Evolutionary conservation across 2,797 vertebrate genomes (phyloP), one percentile per base, ranked within the genome.

Genomic region (Balearica regulorum): DNA sequence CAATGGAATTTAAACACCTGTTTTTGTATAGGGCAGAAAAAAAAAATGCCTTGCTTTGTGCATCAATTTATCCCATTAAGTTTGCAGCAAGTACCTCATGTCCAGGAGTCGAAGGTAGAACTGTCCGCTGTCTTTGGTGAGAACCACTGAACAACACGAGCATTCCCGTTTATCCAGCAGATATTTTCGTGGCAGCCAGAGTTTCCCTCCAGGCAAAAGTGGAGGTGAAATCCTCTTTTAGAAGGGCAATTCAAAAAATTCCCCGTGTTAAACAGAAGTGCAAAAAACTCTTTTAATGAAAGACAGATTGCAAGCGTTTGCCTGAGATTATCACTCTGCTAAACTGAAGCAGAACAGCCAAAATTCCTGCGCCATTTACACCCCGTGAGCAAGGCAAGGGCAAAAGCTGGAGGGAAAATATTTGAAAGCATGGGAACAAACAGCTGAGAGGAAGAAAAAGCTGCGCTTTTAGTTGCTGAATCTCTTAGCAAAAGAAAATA

Each of bases 201-300:
- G 25, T 89, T 95, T 97, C 57, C 88, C 96, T 79, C 51, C 76
- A 76, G 92, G 89, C 90, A 83, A 93, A 83, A 64, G 39, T 77
- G 79, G 79, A 88, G 93, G 95, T 92, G 80, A 94, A 96, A 95
- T 94, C 73, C 79, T 83, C 60, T 66, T 77, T 90, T 83, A 78
- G 93, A 89, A 94, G 90, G 37, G 75, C 83, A 95, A 84, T 83
- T 78, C 53, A 57, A 90, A 96, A 90, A 96, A 84, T 91, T 84
- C 19, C 1, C 82, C 5, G 24, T 62, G 81, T 93, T 96, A 97
- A 97, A 95, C 87, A 97, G 95, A 96, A 97, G 87, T 93, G 89
- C 90, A 95, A 95, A 94, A 96, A 88, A 25, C 66, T 89, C 55
- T 90, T 95, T 82, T 96, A 98, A 97, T 97, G 97, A 96, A 97